Evolutionary conservation across 2,888 invertebrate species (phyloP).

Genomic region (Ichneumon xanthorius): DNA sequence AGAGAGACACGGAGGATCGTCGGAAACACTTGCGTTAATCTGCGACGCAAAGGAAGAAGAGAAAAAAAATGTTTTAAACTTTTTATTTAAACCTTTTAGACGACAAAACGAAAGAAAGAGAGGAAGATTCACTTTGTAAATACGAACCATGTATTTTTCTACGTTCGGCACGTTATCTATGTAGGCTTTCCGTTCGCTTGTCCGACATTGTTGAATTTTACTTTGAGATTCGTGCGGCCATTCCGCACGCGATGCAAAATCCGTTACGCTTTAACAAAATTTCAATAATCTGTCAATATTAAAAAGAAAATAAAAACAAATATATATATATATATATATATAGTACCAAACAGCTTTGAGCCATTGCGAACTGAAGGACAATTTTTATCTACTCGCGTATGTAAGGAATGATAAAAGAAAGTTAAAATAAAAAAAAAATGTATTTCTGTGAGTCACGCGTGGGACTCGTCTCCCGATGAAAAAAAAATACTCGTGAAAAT

Average conservation of each 20-base stretch:
- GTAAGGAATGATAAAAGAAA: slow-evolving; percentile 25
- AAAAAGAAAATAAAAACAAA: background rate
- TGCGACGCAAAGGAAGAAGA: slow-evolving; percentile 38
- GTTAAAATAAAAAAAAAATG: slow-evolving; percentile 15
- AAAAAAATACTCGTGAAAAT: slow-evolving; percentile 10
- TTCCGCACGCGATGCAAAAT: background rate
- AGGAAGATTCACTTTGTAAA: slow-evolving; percentile 75
- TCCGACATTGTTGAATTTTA: slow-evolving; percentile 25
- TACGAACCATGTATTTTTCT: slow-evolving; percentile 79
- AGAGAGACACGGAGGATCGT: slow-evolving; percentile 32
- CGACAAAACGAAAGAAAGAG: slow-evolving; percentile 48
- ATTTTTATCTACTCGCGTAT: slow-evolving; percentile 15
- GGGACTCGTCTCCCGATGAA: background rate
- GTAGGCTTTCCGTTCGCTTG: slow-evolving; percentile 69
- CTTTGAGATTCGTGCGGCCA: background rate
- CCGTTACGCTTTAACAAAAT: slow-evolving; percentile 9
- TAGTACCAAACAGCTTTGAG: slow-evolving; percentile 9
- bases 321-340: background rate
- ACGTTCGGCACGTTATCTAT: slow-evolving; percentile 75
- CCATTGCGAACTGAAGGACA: background rate
- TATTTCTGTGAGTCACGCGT: slow-evolving; percentile 27
- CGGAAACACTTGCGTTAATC: slow-evolving; percentile 13
- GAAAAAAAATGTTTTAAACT: background rate
- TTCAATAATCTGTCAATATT: background rate
- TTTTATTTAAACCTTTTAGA: slow-evolving; percentile 56